Evolutionary conservation across 64 coral and sea anemone species (phyloP), one percentile per base, ranked within the genome.

Genomic region (Hydrozoanthus tunicans): DNA sequence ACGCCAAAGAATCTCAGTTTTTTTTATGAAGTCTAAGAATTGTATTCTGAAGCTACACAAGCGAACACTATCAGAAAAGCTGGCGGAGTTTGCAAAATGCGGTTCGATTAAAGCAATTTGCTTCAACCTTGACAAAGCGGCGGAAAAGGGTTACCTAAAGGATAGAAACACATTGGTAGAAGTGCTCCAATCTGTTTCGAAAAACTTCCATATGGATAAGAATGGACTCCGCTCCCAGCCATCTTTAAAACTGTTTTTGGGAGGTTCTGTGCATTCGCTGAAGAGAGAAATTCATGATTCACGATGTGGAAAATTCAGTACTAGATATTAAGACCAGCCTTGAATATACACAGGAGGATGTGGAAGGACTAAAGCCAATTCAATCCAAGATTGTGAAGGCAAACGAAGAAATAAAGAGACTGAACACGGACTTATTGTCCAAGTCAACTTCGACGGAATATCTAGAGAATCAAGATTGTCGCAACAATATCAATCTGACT

Each of bases 101-200:
- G 86, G 86, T 1, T 86, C 83, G 3, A 71, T 86, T 51, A 86
- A 86, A 13, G 63, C 83, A 3, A 62, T 86, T 52, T 86, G 83
- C 23, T 25, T 71, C 51, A 68, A 57, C 9, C 23, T 86, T 15
- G 57, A 86, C 3, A 86, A 56, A 71, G 83, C 83, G 9, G 43
- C 63, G 3, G 83, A 86, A 25, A 9, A 71, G 8, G 83, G 66
- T 23, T n/a, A 56, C 5, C 24, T 72, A 9, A 12, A 54, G 15
- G 83, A 71, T 53, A 86, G 9, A 73, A 86, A 52, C 51, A 70
- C 65, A 17, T n/a, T 72, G 8, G 20, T 64, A 13, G 83, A 53
- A 52, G 13, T 86, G 1, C 62, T 86, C 12, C 17, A 86, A 59
- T 71, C 27, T 86, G 64, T 86, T 4, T 55, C 83, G 5, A 26